Evolutionary conservation across 2,113 vertebrate species (phyloP).

Genomic region (Siniperca knerii): DNA sequence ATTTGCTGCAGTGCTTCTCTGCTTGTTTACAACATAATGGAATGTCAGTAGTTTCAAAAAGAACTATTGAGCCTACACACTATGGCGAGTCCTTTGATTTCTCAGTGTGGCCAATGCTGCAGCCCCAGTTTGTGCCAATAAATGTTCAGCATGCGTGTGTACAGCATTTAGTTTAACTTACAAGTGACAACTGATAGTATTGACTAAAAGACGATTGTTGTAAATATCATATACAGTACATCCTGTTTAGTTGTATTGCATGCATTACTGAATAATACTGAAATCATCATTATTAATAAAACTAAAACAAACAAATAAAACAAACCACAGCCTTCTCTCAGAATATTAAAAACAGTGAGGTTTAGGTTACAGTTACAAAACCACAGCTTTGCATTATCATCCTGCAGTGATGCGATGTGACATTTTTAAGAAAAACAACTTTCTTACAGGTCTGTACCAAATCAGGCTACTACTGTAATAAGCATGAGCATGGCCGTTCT

Average conservation of each 20-base stretch:
- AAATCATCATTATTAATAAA: background rate
- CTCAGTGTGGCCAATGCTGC: background rate
- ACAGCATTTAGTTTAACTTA: background rate
- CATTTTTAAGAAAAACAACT: background rate
- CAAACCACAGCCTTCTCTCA: background rate
- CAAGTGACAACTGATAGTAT: background rate
- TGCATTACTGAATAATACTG: background rate
- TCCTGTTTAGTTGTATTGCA: background rate
- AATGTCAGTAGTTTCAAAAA: conserved; percentile 14
- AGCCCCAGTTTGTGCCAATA: conserved; percentile 6
- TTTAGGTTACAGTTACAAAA: background rate
- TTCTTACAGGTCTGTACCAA: background rate
- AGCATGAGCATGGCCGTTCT: background rate
- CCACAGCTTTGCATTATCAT: background rate
- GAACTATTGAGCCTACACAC: conserved; percentile 10
- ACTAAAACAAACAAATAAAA: background rate
- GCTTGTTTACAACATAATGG: conserved; percentile 21
- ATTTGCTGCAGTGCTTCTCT: background rate
- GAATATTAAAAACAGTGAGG: background rate
- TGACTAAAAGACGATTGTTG: background rate
- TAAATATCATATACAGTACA: background rate
- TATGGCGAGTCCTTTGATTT: background rate
- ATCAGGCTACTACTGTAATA: background rate
- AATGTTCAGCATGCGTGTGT: background rate
- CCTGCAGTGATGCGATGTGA: background rate